Evolutionary conservation across 2,888 invertebrate species (phyloP).

Genomic region (Amblyjoppa proteus): DNA sequence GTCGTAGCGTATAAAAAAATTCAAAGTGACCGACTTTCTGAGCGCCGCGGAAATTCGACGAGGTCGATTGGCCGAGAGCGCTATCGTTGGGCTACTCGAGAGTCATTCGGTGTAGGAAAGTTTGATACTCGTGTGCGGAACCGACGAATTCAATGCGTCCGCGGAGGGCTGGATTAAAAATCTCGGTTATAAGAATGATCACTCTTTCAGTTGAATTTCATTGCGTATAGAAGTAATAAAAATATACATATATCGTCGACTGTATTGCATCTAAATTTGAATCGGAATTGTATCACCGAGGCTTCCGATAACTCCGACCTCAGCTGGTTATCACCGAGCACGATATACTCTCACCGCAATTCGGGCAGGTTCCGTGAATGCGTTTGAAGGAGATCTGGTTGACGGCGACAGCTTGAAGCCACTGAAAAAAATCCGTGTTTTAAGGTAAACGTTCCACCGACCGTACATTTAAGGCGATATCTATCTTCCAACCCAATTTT

Average conservation of each 20-base stretch:
- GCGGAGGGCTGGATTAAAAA: conserved; percentile 70
- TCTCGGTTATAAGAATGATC: conserved; percentile 71
- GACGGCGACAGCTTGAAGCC: conserved; percentile 77
- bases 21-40: conserved; percentile 63
- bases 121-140: conserved; percentile 82
- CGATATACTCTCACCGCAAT: conserved; percentile 79
- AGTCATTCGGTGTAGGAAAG: conserved; percentile 69
- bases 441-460: not conserved
- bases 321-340: conserved; percentile 71
- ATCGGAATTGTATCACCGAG: not conserved
- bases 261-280: not conserved
- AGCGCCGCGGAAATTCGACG: conserved; percentile 76
- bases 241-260: not conserved
- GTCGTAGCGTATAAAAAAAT: conserved; percentile 71
- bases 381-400: conserved; percentile 79
- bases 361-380: conserved; percentile 80
- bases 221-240: conserved; percentile 35
- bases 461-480: too few species aligned
- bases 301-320: not conserved
- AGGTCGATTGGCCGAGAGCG: conserved; percentile 72
- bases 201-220: conserved; percentile 74
- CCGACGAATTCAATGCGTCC: conserved; percentile 76
- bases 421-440: conserved; percentile 74
- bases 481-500: too few species aligned
- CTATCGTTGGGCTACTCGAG: conserved; percentile 68